Conservation (phyloP, 2,888 invertebrate species). For the Seira musarum region DNA sequence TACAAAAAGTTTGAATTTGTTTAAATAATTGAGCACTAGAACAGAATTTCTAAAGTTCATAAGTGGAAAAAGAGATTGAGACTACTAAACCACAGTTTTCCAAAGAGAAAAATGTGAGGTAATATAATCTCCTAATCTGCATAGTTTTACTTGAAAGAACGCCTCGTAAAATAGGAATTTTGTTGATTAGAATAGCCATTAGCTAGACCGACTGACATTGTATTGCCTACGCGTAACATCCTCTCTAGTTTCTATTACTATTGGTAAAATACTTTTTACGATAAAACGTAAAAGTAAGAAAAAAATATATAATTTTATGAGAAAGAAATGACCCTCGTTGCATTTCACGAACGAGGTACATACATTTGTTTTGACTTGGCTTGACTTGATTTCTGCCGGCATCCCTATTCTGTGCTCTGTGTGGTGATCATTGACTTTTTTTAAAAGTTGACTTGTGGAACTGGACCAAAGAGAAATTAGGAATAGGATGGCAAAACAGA, state of each 20-base stretch:
- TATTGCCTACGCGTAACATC: no score
- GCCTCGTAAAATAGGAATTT: slow-evolving; percentile 54
- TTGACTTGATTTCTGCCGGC: slow-evolving; percentile 4
- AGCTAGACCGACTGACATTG: slow-evolving; percentile 39
- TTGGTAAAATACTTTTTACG: no score
- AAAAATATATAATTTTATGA: no score
- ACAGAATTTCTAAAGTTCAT: no score
- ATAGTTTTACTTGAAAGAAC: slow-evolving; percentile 46
- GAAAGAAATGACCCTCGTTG: no score
- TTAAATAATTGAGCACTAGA: no score
- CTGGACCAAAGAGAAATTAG: slow-evolving; percentile 21
- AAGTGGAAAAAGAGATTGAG: no score
- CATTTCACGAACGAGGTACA: no score
- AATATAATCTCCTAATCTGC: slow-evolving; percentile 51
- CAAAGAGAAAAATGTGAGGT: slow-evolving; percentile 26
- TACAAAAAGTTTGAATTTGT: no score
- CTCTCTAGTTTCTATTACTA: no score
- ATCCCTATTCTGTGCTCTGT: no score
- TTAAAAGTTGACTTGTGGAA: not conserved
- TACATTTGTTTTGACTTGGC: not conserved
- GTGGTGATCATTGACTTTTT: slow-evolving; percentile 12
- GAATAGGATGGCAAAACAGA: slow-evolving; percentile 8
- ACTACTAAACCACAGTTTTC: slow-evolving; percentile 7
- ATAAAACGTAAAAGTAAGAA: no score
- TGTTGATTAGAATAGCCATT: slow-evolving; percentile 52